Evolutionary conservation across 2,888 invertebrate species (phyloP).

Genomic region (Orthonychiurus folsomi): DNA sequence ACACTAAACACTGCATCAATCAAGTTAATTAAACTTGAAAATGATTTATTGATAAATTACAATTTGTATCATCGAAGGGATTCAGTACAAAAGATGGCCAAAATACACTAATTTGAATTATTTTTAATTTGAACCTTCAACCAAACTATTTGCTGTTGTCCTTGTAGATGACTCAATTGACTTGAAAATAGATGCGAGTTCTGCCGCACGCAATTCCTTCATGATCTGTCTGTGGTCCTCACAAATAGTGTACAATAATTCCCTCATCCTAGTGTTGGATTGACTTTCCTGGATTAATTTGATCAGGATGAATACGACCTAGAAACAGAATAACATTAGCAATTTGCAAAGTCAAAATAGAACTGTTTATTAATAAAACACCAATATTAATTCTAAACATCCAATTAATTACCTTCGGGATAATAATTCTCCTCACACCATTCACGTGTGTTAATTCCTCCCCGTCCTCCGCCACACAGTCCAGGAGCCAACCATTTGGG

Average conservation of each 20-base stretch:
- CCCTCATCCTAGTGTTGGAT: constrained; percentile 18
- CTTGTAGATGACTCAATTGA: constrained; percentile 22
- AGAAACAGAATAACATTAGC: constrained; percentile 9
- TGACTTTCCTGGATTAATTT: constrained; percentile 23
- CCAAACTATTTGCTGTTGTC: too few species aligned
- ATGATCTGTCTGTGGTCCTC: constrained; percentile 23
- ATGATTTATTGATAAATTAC: too few species aligned
- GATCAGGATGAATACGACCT: constrained; percentile 27
- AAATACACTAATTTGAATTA: too few species aligned
- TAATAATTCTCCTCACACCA: constrained; percentile 24
- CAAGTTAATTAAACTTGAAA: too few species aligned
- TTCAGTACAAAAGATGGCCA: too few species aligned
- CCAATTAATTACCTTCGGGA: constrained; percentile 22
- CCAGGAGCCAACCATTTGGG: constrained; percentile 28
- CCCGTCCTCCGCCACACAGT: constrained; percentile 27
- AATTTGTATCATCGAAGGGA: too few species aligned
- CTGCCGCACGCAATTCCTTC: constrained; percentile 22
- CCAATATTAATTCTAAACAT: too few species aligned
- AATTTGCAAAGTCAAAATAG: constrained; percentile 2
- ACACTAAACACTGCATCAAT: too few species aligned
- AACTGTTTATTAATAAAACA: too few species aligned
- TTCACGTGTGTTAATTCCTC: constrained; percentile 24
- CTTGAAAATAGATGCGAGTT: constrained; percentile 27
- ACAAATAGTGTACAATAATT: constrained; percentile 23
- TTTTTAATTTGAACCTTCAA: too few species aligned